Evolutionary conservation across 2,797 vertebrate genomes (phyloP).

Genomic region (Poecilia velifera): DNA sequence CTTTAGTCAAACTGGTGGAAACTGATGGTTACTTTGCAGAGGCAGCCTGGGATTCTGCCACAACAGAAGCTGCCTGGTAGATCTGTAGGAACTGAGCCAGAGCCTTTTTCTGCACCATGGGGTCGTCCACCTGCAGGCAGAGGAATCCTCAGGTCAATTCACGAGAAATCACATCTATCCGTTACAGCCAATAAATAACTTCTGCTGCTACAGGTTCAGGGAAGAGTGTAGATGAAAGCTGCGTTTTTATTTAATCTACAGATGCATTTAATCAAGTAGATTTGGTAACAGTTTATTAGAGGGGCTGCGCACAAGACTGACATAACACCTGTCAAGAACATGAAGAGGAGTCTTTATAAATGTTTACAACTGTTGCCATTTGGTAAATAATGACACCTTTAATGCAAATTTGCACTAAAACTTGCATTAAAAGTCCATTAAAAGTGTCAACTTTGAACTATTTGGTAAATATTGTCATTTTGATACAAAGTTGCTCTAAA

Average conservation of each 20-base stretch:
- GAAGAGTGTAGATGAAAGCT: background rate
- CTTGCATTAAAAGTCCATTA: no score
- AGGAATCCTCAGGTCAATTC: background rate
- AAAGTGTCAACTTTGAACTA: no score
- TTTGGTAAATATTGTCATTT: no score
- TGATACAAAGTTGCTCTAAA: no score
- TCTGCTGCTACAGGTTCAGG: background rate
- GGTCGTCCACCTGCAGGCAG: constrained; percentile 53
- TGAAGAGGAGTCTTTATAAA: no score
- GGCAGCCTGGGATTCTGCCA: background rate
- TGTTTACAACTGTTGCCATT: no score
- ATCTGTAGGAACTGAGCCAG: constrained; percentile 56
- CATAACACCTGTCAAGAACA: no score
- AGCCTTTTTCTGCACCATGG: constrained; percentile 44
- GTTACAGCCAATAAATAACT: background rate
- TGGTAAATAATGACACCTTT: no score
- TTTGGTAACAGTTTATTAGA: background rate
- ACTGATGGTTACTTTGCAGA: background rate
- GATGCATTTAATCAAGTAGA: background rate
- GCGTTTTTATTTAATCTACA: background rate
- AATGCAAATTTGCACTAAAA: no score
- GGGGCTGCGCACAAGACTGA: background rate
- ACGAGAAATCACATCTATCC: background rate
- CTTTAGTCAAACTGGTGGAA: background rate
- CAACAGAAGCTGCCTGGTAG: constrained; percentile 28